phyloP scores from a whole-genome alignment of 2,888 invertebrate genomes.

The Mesorhabditis belari region DNA sequence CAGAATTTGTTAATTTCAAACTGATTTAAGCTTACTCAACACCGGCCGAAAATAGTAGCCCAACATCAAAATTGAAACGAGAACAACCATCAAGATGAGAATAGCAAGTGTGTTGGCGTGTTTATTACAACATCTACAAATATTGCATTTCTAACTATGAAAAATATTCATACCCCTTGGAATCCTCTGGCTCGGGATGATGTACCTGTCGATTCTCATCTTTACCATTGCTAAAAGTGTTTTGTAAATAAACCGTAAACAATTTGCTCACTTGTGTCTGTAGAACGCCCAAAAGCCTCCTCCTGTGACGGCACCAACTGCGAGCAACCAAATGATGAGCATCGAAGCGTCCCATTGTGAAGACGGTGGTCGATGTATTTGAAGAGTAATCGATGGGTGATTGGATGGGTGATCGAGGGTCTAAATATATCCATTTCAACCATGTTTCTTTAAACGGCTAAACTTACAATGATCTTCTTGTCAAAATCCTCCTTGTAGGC shows the following conservation, averaged over 20 bases:
- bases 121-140: slow-evolving; percentile 4
- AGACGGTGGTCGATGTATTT: slow-evolving; percentile 35
- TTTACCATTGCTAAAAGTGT: neutral
- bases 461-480: slow-evolving; percentile 17
- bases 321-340: slow-evolving; percentile 40
- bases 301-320: slow-evolving; percentile 40
- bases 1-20: neutral
- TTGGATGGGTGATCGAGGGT: neutral
- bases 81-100: slow-evolving; percentile 24
- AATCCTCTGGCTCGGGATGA: neutral
- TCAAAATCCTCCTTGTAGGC: slow-evolving; percentile 28
- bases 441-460: no score
- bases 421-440: no score
- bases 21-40: slow-evolving; percentile 18
- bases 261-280: slow-evolving; percentile 13
- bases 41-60: slow-evolving; percentile 40
- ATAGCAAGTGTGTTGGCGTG: slow-evolving; percentile 23
- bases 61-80: slow-evolving; percentile 42
- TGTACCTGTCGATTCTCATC: neutral
- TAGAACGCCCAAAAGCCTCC: slow-evolving; percentile 38
- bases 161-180: no score
- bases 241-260: no score
- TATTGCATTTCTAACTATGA: neutral
- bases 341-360: slow-evolving; percentile 31
- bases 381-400: slow-evolving; percentile 10